A percentile compares a stretch with the other conserved stretches of the same genome.
Conservation (phyloP, 1,140 invertebrate species). For the Drosophila albomicans region DNA sequence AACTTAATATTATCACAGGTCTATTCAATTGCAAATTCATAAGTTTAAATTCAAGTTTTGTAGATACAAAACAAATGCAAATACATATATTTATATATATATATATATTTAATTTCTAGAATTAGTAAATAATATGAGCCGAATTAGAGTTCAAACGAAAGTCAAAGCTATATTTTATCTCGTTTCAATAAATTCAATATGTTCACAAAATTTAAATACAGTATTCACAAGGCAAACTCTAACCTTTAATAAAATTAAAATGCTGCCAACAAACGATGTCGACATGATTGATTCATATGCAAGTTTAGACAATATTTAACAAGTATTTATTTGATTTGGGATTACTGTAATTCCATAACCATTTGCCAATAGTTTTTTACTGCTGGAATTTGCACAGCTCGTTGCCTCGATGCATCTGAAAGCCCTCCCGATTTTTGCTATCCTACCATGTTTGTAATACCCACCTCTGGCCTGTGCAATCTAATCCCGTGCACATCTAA, state of each 20-base stretch:
- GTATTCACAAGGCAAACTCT: too few species aligned
- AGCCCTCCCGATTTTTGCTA: background rate
- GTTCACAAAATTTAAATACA: too few species aligned
- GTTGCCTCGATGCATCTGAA: background rate
- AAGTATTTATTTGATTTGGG: constrained; percentile 13
- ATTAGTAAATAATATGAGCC: too few species aligned
- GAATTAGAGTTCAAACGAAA: too few species aligned
- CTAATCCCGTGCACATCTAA: constrained; percentile 27
- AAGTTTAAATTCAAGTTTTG: too few species aligned
- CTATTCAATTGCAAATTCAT: too few species aligned
- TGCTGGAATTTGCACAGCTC: constrained; percentile 1
- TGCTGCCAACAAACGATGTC: background rate
- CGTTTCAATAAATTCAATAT: too few species aligned
- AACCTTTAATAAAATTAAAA: background rate
- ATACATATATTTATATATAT: too few species aligned
- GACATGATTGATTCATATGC: constrained; percentile 5
- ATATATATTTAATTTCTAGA: too few species aligned
- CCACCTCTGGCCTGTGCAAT: constrained; percentile 14
- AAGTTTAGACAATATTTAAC: constrained; percentile 2
- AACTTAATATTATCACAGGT: too few species aligned
- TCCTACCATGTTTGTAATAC: background rate
- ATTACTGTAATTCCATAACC: constrained; percentile 2
- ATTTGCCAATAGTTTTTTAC: background rate
- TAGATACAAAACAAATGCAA: too few species aligned
- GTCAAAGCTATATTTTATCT: too few species aligned